Percentiles rank a stretch among this genome's conserved stretches.
Conservation (phyloP, 2,113 vertebrate species). For the Eretmochelys imbricata region DNA sequence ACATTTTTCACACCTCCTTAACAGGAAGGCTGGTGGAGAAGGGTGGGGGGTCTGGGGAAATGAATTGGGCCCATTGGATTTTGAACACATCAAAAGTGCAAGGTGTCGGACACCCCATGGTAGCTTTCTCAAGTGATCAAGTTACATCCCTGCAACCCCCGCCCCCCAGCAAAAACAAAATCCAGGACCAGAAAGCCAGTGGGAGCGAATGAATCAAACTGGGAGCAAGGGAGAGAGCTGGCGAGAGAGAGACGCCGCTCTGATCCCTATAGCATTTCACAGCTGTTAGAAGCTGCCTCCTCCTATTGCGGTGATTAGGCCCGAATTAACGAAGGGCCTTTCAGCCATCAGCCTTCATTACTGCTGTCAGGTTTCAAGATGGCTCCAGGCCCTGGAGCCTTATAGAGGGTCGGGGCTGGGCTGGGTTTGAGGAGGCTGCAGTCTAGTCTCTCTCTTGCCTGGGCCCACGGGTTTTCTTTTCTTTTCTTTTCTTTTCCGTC, state of each 20-base stretch:
- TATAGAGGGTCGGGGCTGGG: too few species aligned
- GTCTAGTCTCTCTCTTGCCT: slow-evolving; percentile 30
- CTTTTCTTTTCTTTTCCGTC: slow-evolving; percentile 1
- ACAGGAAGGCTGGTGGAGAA: not conserved
- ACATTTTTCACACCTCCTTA: not conserved
- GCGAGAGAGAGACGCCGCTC: not conserved
- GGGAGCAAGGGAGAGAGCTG: not conserved
- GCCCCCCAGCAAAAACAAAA: slow-evolving; percentile 47
- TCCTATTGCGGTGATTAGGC: slow-evolving; percentile 81
- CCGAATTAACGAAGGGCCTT: slow-evolving; percentile 85
- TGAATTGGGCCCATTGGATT: rapidly evolving
- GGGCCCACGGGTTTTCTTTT: slow-evolving; percentile 55
- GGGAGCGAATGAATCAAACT: not conserved
- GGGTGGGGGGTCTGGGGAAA: not conserved
- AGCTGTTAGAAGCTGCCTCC: slow-evolving; percentile 83
- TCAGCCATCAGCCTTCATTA: slow-evolving; percentile 87
- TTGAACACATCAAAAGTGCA: rapidly evolving
- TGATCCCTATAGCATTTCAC: slow-evolving; percentile 76
- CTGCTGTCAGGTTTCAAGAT: slow-evolving; percentile 78
- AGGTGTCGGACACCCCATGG: not conserved
- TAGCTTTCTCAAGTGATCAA: not conserved
- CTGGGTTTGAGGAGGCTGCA: not conserved
- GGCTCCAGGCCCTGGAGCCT: not conserved
- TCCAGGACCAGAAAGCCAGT: not conserved
- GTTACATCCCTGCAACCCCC: not conserved